Evolutionary conservation across 30 jellyfish, hydroid and myxozoan genomes (phyloP), one percentile per base, ranked within the genome.

Genomic region (Clytia hemisphaerica): DNA sequence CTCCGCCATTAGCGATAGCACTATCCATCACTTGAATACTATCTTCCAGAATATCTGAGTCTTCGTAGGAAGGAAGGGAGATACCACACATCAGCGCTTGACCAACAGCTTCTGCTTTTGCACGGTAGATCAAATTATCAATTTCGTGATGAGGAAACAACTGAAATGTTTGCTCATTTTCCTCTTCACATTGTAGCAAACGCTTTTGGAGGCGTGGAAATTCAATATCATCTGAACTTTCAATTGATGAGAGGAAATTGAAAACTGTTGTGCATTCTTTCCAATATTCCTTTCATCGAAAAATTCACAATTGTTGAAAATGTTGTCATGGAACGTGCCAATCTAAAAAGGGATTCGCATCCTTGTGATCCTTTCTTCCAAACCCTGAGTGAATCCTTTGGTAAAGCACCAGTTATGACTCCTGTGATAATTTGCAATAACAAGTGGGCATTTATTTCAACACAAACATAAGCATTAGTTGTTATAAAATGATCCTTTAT

Each of bases 391-490:
- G 59, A 33, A 40, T 71, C 83, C 4, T 34, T 72, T 37, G 83
- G 61, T 28, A 71, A 71, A 19, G 7, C 61, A 28, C 61, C 61
- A 12, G 47, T 3, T 6, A 29, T 61, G 29, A 71, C 75, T 33
- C 33, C 54, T 16, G 34, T 49, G 54, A 48, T 50, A 12, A 49
- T 16, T 59, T 71, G 50, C 59, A 71, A 21, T 65, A 71, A 37
- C 83, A 71, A 19, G 37, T 54, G 83, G 16, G 83, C 77, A 54
- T 71, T 71, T 71, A 71, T 19, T 28, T 71, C 77, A 32, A 28
- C 37, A 38, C 73, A 71, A 44, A 30, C 46, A 50, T 71, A 58
- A 15, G 68, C 68, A 46, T 73, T 73, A 33, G 38, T 73, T 31
- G 76, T 73, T 67, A 73, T 24, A 38, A 73, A 73, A 46, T 37